Conservation (phyloP, 2,888 invertebrate species). For the Harpalus rubripes region DNA sequence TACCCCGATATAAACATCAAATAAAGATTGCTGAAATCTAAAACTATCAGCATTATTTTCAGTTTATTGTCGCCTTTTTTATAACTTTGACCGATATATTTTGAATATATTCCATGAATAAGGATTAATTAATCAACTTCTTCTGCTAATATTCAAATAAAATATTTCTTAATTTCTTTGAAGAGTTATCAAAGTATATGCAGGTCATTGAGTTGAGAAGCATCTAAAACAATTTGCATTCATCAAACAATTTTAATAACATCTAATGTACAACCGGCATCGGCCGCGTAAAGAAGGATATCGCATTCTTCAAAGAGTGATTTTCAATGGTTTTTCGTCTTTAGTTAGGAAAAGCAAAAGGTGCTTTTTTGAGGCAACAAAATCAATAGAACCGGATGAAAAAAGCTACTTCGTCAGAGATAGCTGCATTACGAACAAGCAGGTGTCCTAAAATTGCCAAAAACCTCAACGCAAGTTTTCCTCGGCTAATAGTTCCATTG, state of each 20-base stretch:
- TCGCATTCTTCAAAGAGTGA: constrained; percentile 53
- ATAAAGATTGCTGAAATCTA: constrained; percentile 5
- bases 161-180: background rate
- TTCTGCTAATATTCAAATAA: constrained; percentile 19
- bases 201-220: constrained; percentile 18
- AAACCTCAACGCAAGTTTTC: constrained; percentile 34
- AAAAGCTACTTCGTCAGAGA: constrained; percentile 54
- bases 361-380: constrained; percentile 50
- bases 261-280: constrained; percentile 25
- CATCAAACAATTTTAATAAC: constrained; percentile 46
- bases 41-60: constrained; percentile 1
- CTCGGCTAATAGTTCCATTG: constrained; percentile 48
- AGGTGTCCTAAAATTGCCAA: constrained; percentile 49
- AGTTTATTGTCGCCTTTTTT: background rate
- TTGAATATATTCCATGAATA: background rate
- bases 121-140: background rate
- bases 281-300: background rate
- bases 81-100: constrained; percentile 7
- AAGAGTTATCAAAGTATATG: constrained; percentile 7
- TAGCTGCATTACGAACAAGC: constrained; percentile 54
- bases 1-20: background rate
- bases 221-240: background rate
- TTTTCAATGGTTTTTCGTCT: constrained; percentile 53
- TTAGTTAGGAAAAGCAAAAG: constrained; percentile 53
- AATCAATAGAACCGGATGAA: constrained; percentile 34